A percentile compares a stretch with the other conserved stretches of the same genome.
These are phyloP conservation scores for Cyanoderma ruficeps DNA, from an alignment of 2,113 vertebrate species.

Conservation along the genomic window DNA sequence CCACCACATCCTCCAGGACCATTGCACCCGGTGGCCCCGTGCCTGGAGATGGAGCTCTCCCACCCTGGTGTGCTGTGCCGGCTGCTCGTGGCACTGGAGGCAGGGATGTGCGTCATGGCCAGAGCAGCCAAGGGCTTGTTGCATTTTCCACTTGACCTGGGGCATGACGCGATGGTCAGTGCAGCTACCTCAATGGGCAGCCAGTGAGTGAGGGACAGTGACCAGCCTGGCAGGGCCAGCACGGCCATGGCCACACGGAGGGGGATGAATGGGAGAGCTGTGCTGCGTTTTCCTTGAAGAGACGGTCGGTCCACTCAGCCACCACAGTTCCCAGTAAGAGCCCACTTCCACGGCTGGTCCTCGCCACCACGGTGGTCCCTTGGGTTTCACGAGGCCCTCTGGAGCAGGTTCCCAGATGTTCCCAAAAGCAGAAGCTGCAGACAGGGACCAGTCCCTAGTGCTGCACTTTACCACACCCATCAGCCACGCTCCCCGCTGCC, in stretches of 20 bases:
- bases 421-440: neutral
- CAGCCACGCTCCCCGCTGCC: rapidly evolving
- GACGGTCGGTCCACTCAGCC: rapidly evolving
- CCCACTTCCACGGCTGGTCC: rapidly evolving
- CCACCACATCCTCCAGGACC: neutral
- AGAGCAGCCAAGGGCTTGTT: neutral
- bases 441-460: neutral
- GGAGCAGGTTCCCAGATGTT: neutral
- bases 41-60: rapidly evolving
- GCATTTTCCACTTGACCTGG: neutral
- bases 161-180: neutral
- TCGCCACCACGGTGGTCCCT: neutral
- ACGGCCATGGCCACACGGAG: rapidly evolving
- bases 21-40: rapidly evolving
- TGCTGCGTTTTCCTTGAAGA: rapidly evolving
- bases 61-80: rapidly evolving
- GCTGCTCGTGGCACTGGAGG: neutral
- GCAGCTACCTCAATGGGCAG: neutral
- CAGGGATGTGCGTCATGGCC: neutral
- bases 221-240: neutral
- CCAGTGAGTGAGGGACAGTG: rapidly evolving
- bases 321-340: neutral
- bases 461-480: neutral
- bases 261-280: rapidly evolving
- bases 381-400: neutral